These are phyloP conservation scores for Menidia menidia DNA, from an alignment of 2,797 vertebrate genomes.

Conservation along the genomic window DNA sequence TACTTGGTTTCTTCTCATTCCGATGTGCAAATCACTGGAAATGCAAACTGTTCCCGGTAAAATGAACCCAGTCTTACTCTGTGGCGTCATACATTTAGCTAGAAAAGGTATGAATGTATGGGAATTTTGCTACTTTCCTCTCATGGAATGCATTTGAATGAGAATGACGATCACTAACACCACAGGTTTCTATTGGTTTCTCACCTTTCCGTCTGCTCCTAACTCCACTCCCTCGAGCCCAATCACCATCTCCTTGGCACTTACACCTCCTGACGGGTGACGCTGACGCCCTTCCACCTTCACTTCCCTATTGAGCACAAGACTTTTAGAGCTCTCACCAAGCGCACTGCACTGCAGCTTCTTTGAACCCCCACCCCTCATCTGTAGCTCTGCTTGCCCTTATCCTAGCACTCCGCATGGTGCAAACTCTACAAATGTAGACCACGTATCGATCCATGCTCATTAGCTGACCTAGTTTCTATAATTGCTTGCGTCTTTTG, in stretches of 20 bases:
- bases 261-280: slow-evolving; percentile 91
- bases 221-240: slow-evolving; percentile 98
- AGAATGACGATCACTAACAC: background rate
- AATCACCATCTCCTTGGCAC: slow-evolving; percentile 95
- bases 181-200: slow-evolving; percentile 33
- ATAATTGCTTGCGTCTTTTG: slow-evolving; percentile 45
- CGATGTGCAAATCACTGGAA: background rate
- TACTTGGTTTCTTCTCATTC: background rate
- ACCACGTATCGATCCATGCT: slow-evolving; percentile 48
- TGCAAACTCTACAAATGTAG: slow-evolving; percentile 20
- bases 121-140: too few relatives aligned
- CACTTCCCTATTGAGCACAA: slow-evolving; percentile 86
- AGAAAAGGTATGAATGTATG: background rate
- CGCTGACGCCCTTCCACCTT: slow-evolving; percentile 93
- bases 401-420: slow-evolving; percentile 22
- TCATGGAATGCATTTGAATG: background rate
- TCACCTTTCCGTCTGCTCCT: slow-evolving; percentile 97
- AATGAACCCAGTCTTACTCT: too few relatives aligned
- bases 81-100: background rate
- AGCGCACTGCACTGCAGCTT: slow-evolving; percentile 3
- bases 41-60: background rate
- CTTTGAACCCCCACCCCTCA: background rate
- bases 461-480: slow-evolving; percentile 50
- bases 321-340: slow-evolving; percentile 39
- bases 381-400: slow-evolving; percentile 2